Evolutionary conservation across 2,888 invertebrate species (phyloP).

Genomic region (Subacronicta megacephala): DNA sequence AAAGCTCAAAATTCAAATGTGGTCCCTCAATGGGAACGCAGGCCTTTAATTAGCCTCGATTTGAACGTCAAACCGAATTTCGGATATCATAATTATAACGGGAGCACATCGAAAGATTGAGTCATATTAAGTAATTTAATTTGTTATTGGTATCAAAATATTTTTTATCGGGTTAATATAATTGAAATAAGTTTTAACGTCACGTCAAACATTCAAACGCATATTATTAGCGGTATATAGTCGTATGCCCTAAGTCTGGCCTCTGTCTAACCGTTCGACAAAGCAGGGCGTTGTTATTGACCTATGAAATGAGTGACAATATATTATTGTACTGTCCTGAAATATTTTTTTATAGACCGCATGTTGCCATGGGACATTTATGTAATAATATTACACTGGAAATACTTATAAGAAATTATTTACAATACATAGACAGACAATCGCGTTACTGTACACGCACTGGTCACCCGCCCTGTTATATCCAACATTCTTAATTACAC

Average conservation of each 20-base stretch:
- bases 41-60: too few species aligned
- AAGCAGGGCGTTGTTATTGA: constrained; percentile 40
- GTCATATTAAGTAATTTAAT: too few species aligned
- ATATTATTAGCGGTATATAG: not conserved
- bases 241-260: not conserved
- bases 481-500: constrained; percentile 68
- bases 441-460: constrained; percentile 63
- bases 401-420: constrained; percentile 51
- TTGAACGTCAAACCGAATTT: too few species aligned
- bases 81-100: too few species aligned
- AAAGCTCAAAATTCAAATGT: too few species aligned
- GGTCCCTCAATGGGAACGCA: too few species aligned
- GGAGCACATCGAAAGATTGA: too few species aligned
- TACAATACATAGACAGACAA: constrained; percentile 49
- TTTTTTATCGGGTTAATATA: too few species aligned
- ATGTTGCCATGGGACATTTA: not conserved
- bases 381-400: too few species aligned
- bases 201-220: too few species aligned
- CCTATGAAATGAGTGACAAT: constrained; percentile 45
- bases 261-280: constrained; percentile 25
- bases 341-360: constrained; percentile 6
- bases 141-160: too few species aligned
- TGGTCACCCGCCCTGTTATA: constrained; percentile 53
- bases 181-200: not conserved
- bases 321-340: too few species aligned